Evolutionary conservation across 2,797 vertebrate species (phyloP).

Genomic region (Propithecus perrieri): DNA sequence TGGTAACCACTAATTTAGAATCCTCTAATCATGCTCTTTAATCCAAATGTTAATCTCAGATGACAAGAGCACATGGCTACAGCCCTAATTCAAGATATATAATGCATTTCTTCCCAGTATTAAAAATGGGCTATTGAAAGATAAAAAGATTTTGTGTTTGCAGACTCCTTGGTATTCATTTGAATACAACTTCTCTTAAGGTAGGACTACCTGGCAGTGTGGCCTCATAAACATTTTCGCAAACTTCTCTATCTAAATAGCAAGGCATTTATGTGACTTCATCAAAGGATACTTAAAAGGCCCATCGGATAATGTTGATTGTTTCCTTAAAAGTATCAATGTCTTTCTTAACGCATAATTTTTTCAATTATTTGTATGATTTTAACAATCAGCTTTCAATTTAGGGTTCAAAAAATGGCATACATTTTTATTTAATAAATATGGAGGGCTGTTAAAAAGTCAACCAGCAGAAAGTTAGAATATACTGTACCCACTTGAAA

Average conservation of each 20-base stretch:
- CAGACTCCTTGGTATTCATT: slow-evolving; percentile 78
- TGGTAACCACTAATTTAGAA: slow-evolving; percentile 68
- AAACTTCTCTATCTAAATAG: slow-evolving; percentile 75
- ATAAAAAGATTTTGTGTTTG: slow-evolving; percentile 80
- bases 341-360: background rate
- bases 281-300: slow-evolving; percentile 51
- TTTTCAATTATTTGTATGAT: background rate
- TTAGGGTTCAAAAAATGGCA: background rate
- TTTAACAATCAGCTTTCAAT: background rate
- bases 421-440: background rate
- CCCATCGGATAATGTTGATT: background rate
- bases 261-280: slow-evolving; percentile 28
- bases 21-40: slow-evolving; percentile 77
- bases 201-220: slow-evolving; percentile 74
- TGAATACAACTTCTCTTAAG: slow-evolving; percentile 79
- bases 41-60: slow-evolving; percentile 81
- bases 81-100: slow-evolving; percentile 75
- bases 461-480: slow-evolving; percentile 2
- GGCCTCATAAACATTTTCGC: slow-evolving; percentile 71
- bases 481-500: background rate
- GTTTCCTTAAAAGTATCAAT: slow-evolving; percentile 9
- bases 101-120: slow-evolving; percentile 77
- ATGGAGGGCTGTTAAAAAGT: background rate
- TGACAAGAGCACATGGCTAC: slow-evolving; percentile 77
- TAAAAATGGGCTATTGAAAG: slow-evolving; percentile 77